Percentiles rank a stretch among this genome's conserved stretches.
Conservation (phyloP, 2,797 vertebrate genomes). For the Euphonia xanthogaster region DNA sequence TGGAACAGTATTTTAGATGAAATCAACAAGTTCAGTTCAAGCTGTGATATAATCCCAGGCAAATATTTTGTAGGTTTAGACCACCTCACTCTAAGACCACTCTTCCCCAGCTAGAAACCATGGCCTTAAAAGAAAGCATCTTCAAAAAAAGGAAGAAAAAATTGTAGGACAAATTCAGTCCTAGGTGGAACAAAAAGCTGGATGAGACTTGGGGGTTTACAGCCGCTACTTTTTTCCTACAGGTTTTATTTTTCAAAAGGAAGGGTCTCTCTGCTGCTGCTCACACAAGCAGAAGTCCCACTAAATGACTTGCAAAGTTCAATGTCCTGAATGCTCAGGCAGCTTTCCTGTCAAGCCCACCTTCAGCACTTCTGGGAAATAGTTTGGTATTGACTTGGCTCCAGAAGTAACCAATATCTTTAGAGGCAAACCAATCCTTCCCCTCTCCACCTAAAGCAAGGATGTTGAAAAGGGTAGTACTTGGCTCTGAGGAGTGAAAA, state of each 20-base stretch:
- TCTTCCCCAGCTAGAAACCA: neutral
- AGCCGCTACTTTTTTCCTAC: neutral
- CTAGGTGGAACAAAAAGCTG: neutral
- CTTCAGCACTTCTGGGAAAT: constrained; percentile 21
- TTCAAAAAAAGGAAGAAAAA: neutral
- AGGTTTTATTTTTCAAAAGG: neutral
- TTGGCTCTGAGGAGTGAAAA: constrained; percentile 51
- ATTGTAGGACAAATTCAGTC: neutral
- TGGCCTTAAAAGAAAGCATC: neutral
- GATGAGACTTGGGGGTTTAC: neutral
- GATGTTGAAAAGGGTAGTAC: constrained; percentile 36
- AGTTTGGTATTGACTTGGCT: constrained; percentile 5
- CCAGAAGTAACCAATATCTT: neutral
- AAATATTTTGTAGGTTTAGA: neutral
- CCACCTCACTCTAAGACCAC: neutral
- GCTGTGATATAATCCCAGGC: neutral
- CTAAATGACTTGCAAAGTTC: neutral
- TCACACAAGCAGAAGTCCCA: neutral
- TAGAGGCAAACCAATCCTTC: constrained; percentile 2
- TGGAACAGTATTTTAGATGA: neutral
- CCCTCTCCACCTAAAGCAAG: neutral
- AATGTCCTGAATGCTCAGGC: neutral
- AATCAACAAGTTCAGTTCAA: neutral
- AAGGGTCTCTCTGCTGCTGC: neutral
- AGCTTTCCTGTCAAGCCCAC: neutral